A percentile compares a stretch with the other conserved stretches of the same genome.
Evolutionary conservation across 2,797 vertebrate species (phyloP).

Genomic region (Tenualosa thibaudeaui): DNA sequence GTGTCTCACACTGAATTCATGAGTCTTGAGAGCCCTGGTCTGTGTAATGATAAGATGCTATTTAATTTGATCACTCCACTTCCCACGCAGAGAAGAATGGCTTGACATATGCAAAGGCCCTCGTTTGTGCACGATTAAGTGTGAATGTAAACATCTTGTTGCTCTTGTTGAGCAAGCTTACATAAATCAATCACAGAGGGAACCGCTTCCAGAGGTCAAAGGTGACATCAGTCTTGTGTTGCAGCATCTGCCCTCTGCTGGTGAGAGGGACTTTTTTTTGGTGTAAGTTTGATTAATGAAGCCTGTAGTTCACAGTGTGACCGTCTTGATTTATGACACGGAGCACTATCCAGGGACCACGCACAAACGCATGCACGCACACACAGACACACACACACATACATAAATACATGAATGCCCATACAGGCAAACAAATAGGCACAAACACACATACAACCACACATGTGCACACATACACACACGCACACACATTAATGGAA

Average conservation of each 20-base stretch:
- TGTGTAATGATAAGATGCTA: background rate
- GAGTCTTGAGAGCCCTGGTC: no score
- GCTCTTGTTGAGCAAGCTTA: background rate
- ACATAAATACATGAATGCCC: background rate
- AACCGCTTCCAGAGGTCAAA: background rate
- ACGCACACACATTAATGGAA: slow-evolving; percentile 12
- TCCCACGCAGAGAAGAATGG: slow-evolving; percentile 14
- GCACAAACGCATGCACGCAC: background rate
- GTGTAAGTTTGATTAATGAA: slow-evolving; percentile 41
- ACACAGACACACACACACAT: background rate
- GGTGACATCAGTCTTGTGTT: slow-evolving; percentile 30
- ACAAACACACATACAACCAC: background rate
- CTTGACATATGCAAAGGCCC: background rate
- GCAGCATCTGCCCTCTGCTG: slow-evolving; percentile 32
- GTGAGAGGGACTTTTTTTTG: slow-evolving; percentile 21
- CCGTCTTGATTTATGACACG: slow-evolving; percentile 39
- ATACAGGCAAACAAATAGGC: background rate
- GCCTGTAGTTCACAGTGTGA: slow-evolving; percentile 34
- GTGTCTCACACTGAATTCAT: no score
- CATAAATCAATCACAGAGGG: slow-evolving; percentile 5
- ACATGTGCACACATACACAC: background rate
- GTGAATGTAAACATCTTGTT: slow-evolving; percentile 6
- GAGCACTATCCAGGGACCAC: background rate
- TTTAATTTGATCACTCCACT: background rate
- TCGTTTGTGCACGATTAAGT: background rate